phyloP scores from a whole-genome alignment of 1,140 invertebrate species.

The Meloidogyne floridensis region DNA sequence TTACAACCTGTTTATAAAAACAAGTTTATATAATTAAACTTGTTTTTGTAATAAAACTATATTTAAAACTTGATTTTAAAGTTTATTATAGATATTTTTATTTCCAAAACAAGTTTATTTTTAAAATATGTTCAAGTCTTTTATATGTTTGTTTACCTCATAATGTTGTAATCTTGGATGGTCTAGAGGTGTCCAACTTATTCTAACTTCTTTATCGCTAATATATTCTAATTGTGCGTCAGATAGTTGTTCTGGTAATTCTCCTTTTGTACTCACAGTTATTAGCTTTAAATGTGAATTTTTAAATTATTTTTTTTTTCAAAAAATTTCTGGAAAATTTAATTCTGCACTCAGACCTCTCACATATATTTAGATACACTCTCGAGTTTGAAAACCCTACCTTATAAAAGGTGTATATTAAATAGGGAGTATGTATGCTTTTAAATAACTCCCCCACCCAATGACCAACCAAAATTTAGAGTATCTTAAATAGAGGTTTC shows the following conservation, averaged over 20 bases:
- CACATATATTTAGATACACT: too few species aligned
- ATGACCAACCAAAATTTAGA: too few species aligned
- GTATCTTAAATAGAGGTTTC: too few species aligned
- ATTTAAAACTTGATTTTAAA: neutral
- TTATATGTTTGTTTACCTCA: conserved; percentile 48
- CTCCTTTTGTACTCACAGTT: conserved; percentile 59
- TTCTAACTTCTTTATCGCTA: conserved; percentile 55
- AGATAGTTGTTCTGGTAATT: conserved; percentile 52
- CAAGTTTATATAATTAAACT: too few species aligned
- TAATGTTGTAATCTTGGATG: conserved; percentile 62
- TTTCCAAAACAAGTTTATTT: too few species aligned
- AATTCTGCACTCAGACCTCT: too few species aligned
- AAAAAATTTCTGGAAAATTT: neutral
- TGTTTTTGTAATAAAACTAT: too few species aligned
- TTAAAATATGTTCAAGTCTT: neutral
- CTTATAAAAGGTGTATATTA: too few species aligned
- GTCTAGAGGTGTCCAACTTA: conserved; percentile 57
- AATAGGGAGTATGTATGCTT: too few species aligned
- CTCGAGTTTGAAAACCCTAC: too few species aligned
- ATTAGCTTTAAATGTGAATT: conserved; percentile 26
- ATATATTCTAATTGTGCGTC: conserved; percentile 56
- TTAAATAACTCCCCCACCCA: too few species aligned
- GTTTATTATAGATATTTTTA: neutral
- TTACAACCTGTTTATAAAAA: too few species aligned
- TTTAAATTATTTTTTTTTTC: neutral